phyloP scores from a whole-genome alignment of 1,140 invertebrate genomes.

The Cylas formicarius region DNA sequence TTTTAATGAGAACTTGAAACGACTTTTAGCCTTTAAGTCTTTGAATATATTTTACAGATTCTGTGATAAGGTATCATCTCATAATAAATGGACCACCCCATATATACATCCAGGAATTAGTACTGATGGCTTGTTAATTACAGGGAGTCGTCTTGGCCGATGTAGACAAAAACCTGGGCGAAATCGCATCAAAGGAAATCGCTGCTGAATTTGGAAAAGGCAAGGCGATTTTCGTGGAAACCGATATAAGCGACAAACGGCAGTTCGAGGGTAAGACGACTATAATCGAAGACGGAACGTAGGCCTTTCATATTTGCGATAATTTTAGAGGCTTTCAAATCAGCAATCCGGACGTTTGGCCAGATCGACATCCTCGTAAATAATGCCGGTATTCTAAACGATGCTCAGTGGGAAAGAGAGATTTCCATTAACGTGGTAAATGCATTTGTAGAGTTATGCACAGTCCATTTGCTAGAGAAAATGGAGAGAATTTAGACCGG shows the following conservation, averaged over 20 bases:
- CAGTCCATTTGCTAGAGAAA: too few relatives aligned
- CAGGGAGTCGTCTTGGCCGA: constrained; percentile 27
- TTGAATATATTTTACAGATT: too few relatives aligned
- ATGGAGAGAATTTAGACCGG: too few relatives aligned
- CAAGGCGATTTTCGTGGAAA: constrained; percentile 55
- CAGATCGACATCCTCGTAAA: constrained; percentile 48
- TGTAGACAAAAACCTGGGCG: constrained; percentile 11
- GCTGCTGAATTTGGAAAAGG: constrained; percentile 42
- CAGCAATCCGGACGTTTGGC: constrained; percentile 27
- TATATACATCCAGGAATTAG: too few relatives aligned
- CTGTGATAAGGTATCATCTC: too few relatives aligned
- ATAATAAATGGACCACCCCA: too few relatives aligned
- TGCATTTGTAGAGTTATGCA: constrained; percentile 9
- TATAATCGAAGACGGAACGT: neutral
- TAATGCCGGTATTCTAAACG: constrained; percentile 47
- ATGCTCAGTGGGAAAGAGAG: constrained; percentile 44
- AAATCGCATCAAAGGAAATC: constrained; percentile 16
- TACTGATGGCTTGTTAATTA: too few relatives aligned
- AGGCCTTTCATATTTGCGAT: neutral
- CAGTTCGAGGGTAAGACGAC: constrained; percentile 64
- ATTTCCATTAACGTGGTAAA: constrained; percentile 48
- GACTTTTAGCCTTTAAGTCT: too few relatives aligned
- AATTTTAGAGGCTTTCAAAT: constrained; percentile 21
- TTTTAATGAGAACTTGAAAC: too few relatives aligned
- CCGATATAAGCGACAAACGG: constrained; percentile 59